Conservation (phyloP, 2,797 vertebrate species). For the Acrossocheilus fasciatus region DNA sequence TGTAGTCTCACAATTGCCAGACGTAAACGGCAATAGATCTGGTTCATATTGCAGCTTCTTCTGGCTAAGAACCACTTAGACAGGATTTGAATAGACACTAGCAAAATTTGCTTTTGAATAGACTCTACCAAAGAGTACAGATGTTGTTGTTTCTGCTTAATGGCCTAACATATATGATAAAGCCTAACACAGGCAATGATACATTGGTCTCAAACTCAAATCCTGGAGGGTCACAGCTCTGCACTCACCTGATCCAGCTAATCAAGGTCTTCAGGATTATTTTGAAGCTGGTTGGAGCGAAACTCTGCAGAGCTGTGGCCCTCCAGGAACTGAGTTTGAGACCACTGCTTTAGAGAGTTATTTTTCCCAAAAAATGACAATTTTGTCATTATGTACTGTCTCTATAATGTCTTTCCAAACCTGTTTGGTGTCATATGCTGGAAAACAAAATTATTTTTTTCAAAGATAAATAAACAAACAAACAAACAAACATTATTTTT, state of each 20-base stretch:
- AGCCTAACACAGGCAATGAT: not conserved
- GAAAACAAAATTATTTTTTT: not conserved
- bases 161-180: not conserved
- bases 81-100: conserved; percentile 22
- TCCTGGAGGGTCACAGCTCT: no score
- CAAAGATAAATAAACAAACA: not conserved
- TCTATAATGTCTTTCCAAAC: not conserved
- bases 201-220: not conserved
- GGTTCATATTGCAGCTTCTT: not conserved
- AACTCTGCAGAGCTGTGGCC: no score
- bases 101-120: conserved; percentile 20
- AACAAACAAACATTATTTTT: not conserved
- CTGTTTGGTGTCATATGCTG: not conserved
- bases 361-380: not conserved
- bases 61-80: not conserved
- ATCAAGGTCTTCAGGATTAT: no score
- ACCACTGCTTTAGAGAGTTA: no score
- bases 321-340: no score
- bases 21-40: conserved; percentile 2
- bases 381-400: not conserved
- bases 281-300: no score
- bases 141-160: not conserved
- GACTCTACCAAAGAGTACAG: not conserved
- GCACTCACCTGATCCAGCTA: no score
- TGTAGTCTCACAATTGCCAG: not conserved